phyloP scores from a whole-genome alignment of 2,113 vertebrate species.

The Ginglymostoma cirratum region DNA sequence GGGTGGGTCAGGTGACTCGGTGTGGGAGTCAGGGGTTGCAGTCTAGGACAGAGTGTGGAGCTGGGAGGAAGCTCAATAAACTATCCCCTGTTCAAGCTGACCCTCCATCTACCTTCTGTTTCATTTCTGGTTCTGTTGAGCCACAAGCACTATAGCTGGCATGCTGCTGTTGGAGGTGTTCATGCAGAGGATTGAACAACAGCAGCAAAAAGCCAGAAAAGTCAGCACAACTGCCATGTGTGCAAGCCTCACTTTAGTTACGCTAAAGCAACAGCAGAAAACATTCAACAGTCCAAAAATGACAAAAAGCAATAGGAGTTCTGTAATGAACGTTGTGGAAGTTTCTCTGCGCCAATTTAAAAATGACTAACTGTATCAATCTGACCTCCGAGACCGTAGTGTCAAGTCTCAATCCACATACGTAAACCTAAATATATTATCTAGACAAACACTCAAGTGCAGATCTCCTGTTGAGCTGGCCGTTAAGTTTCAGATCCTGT shows the following conservation, averaged over 20 bases:
- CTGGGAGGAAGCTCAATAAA: too few species aligned
- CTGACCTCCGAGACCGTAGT: not conserved
- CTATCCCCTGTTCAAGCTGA: too few species aligned
- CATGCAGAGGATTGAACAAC: not conserved
- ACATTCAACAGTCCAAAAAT: not conserved
- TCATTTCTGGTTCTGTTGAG: too few species aligned
- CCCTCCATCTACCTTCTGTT: too few species aligned
- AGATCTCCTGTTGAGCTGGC: not conserved
- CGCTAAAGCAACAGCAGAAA: not conserved
- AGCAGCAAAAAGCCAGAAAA: not conserved
- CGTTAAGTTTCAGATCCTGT: not conserved
- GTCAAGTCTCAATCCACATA: not conserved
- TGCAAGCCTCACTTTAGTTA: not conserved
- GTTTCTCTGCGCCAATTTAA: not conserved
- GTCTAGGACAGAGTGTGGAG: too few species aligned
- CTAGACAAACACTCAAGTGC: not conserved
- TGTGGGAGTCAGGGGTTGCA: too few species aligned
- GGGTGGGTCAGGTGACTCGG: too few species aligned
- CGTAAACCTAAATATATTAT: not conserved
- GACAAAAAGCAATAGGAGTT: not conserved
- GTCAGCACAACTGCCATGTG: not conserved
- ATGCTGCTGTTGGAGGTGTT: not conserved
- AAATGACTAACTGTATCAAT: not conserved
- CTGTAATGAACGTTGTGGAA: not conserved
- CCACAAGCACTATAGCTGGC: too few species aligned